phyloP scores from a whole-genome alignment of 2,797 vertebrate genomes.

The Heliangelus exortis region DNA sequence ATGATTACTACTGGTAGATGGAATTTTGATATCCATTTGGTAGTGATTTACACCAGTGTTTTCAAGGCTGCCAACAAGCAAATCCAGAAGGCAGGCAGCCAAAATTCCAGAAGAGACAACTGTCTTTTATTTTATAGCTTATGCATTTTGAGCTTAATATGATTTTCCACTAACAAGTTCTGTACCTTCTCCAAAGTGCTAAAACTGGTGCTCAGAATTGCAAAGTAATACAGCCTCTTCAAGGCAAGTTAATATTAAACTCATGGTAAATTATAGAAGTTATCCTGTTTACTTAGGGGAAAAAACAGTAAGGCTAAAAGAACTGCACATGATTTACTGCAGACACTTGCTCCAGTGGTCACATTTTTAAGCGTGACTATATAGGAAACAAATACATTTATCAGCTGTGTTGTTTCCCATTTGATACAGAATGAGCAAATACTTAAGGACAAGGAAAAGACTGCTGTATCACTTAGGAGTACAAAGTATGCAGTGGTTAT shows the following conservation, averaged over 20 bases:
- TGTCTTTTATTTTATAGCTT: constrained; percentile 81
- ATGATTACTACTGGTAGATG: constrained; percentile 71
- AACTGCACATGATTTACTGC: constrained; percentile 59
- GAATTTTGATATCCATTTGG: constrained; percentile 82
- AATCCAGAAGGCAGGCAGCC: constrained; percentile 77
- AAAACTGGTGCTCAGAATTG: constrained; percentile 70
- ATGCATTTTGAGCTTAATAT: constrained; percentile 78
- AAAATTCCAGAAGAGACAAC: constrained; percentile 79
- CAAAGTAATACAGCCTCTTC: constrained; percentile 69
- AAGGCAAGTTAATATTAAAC: constrained; percentile 73
- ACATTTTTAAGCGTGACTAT: constrained; percentile 31
- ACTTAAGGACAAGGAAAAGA: constrained; percentile 13
- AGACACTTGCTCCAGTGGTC: constrained; percentile 47
- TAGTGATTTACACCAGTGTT: constrained; percentile 78
- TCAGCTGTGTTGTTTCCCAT: neutral
- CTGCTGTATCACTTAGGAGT: neutral
- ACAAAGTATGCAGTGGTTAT: neutral
- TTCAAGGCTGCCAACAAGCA: constrained; percentile 76
- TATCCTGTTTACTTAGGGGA: constrained; percentile 67
- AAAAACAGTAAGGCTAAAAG: constrained; percentile 67
- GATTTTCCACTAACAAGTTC: constrained; percentile 81
- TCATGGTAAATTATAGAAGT: constrained; percentile 72
- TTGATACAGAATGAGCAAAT: constrained; percentile 43
- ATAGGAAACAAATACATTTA: neutral
- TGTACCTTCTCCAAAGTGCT: constrained; percentile 75